phyloP scores from a whole-genome alignment of 2,797 vertebrate genomes.

The Hybognathus amarus region DNA sequence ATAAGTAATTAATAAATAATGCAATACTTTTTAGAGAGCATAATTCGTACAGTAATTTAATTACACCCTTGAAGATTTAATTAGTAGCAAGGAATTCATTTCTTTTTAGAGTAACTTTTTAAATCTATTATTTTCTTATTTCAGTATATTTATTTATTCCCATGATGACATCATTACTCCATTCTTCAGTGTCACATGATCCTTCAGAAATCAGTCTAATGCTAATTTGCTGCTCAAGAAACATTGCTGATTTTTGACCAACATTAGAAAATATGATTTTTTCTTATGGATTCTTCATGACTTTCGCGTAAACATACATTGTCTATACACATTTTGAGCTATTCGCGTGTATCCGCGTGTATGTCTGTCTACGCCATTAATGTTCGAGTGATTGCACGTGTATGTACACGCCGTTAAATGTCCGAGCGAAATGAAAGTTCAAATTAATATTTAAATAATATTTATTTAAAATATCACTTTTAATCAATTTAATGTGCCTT shows the following conservation, averaged over 20 bases:
- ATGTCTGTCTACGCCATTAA: too few species aligned
- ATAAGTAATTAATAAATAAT: background rate
- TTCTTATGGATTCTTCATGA: too few species aligned
- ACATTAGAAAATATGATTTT: background rate
- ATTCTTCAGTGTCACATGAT: too few species aligned
- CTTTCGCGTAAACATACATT: too few species aligned
- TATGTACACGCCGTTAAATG: too few species aligned
- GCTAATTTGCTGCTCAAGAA: background rate
- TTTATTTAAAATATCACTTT: background rate
- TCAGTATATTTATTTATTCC: background rate
- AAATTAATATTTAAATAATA: background rate
- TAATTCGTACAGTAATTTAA: background rate
- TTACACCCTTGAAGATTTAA: background rate
- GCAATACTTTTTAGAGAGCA: background rate
- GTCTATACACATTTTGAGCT: too few species aligned
- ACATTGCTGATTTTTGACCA: background rate
- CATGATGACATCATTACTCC: too few species aligned
- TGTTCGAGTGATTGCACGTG: too few species aligned
- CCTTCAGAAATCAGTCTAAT: background rate
- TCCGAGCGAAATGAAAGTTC: too few species aligned
- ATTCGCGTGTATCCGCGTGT: too few species aligned
- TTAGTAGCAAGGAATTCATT: background rate
- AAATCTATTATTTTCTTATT: background rate
- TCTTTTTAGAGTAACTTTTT: background rate
- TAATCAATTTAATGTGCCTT: background rate